These are phyloP conservation scores for Galerucella calmariensis DNA, from an alignment of 2,888 invertebrate species.

Conservation along the genomic window DNA sequence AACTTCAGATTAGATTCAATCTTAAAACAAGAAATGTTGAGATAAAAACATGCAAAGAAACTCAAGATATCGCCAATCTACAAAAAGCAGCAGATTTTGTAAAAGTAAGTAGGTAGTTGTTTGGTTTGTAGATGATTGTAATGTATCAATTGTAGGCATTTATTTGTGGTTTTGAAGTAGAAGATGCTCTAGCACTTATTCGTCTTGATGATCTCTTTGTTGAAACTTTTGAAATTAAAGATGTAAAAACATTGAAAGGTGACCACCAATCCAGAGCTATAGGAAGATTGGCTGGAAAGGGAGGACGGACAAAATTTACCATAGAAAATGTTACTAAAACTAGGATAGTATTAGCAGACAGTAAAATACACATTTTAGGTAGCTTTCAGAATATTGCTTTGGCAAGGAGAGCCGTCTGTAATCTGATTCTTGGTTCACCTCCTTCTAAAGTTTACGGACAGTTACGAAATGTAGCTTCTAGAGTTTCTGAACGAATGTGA, in stretches of 20 bases:
- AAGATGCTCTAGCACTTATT: slow-evolving; percentile 94
- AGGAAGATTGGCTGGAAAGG: slow-evolving; percentile 97
- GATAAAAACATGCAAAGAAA: slow-evolving; percentile 77
- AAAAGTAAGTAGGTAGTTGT: slow-evolving; percentile 63
- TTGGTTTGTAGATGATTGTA: background rate
- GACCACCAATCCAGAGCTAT: slow-evolving; percentile 96
- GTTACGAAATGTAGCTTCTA: slow-evolving; percentile 84
- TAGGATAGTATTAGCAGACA: slow-evolving; percentile 95
- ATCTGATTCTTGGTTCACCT: slow-evolving; percentile 95
- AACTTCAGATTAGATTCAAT: slow-evolving; percentile 94
- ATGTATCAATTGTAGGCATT: slow-evolving; percentile 73
- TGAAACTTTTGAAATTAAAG: slow-evolving; percentile 96
- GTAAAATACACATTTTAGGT: slow-evolving; percentile 96
- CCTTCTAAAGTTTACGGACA: slow-evolving; percentile 98
- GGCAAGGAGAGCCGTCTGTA: slow-evolving; percentile 94
- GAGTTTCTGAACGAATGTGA: slow-evolving; percentile 85
- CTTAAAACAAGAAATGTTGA: slow-evolving; percentile 91
- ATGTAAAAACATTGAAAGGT: slow-evolving; percentile 94
- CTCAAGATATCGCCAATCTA: slow-evolving; percentile 87
- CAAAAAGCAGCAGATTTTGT: slow-evolving; percentile 99
- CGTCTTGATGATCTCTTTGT: slow-evolving; percentile 96
- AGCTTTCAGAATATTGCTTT: slow-evolving; percentile 96
- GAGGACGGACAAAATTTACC: slow-evolving; percentile 95
- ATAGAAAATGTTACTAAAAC: slow-evolving; percentile 99
- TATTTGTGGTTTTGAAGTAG: slow-evolving; percentile 94